phyloP scores from a whole-genome alignment of 1,140 invertebrate species.

The Odontomachus brunneus region DNA sequence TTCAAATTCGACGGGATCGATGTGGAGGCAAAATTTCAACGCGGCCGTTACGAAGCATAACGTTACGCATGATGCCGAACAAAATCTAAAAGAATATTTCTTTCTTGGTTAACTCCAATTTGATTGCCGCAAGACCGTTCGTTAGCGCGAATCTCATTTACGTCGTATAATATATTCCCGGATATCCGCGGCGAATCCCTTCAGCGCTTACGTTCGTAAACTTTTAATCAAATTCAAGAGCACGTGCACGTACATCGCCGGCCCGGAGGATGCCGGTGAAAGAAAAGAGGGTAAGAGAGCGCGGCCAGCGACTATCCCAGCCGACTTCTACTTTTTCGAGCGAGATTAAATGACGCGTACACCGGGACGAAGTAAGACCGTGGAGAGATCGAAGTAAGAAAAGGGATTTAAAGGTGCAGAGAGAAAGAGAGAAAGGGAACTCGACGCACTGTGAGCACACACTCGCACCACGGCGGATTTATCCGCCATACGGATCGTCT shows the following conservation, averaged over 20 bases:
- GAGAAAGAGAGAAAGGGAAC: too few species aligned
- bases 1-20: too few species aligned
- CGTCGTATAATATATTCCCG: constrained; percentile 7
- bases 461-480: neutral
- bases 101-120: neutral
- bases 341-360: constrained; percentile 36
- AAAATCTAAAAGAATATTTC: too few species aligned
- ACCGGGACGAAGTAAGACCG: neutral
- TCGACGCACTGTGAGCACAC: neutral
- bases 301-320: neutral
- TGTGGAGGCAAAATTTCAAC: too few species aligned
- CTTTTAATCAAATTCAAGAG: constrained; percentile 13
- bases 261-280: too few species aligned
- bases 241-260: neutral
- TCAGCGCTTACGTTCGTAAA: neutral
- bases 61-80: too few species aligned
- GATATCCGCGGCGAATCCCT: neutral
- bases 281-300: neutral
- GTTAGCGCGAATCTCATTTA: neutral
- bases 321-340: constrained; percentile 15
- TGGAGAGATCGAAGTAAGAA: neutral
- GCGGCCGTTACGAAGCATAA: too few species aligned
- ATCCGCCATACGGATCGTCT: constrained; percentile 2
- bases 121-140: neutral
- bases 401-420: neutral